Evolutionary conservation across 2,113 vertebrate genomes (phyloP), one percentile per base, ranked within the genome.

Genomic region (Scalopus aquaticus): DNA sequence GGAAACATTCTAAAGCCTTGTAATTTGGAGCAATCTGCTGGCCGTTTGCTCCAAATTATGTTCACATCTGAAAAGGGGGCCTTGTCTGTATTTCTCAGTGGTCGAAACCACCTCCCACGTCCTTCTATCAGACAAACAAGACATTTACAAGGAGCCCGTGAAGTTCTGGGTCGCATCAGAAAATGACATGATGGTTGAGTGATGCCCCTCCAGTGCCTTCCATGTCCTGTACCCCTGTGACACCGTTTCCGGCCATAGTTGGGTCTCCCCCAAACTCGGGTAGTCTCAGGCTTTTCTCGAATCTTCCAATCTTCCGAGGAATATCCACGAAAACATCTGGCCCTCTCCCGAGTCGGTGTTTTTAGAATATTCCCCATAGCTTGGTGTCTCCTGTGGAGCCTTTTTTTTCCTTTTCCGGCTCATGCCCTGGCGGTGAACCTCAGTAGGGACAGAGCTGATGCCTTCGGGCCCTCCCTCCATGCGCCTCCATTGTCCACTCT

Each of bases 381-480:
- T 92, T 51, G 85, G 24, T 83, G 62, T 86, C 96, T 93, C 96
- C 84, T 2, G 49, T 26, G 73, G 54, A 92, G 77, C 0, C 0
- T 81, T 85, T 39, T 58, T 12, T 19, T 49, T 39, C 13, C 15
- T 35, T 64, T 93, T 60, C 91, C 70, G 93, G 87, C 81, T 86
- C 62, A 2, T 82, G 80, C 96, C 92, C 88, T 94, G 96, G 95
- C 98, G 81, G 97, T 74, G 94, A 97, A 90, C 84, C 77, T 77
- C 64, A 79, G 46, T 62, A 85, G 92, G 94, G 60, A 35, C 74
- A 62, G 56, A 69, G 46, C 70, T 82, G 46, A 80, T 65, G 65
- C 94, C 90, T 65, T 58, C 16, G 20, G 11, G 58, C 92, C 67
- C 62, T 20, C 51, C 72, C 39, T 54, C 76, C 95, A 35, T 1